These are phyloP conservation scores for Platyscapa corneri DNA, from an alignment of 1,140 invertebrate species.

Conservation along the genomic window DNA sequence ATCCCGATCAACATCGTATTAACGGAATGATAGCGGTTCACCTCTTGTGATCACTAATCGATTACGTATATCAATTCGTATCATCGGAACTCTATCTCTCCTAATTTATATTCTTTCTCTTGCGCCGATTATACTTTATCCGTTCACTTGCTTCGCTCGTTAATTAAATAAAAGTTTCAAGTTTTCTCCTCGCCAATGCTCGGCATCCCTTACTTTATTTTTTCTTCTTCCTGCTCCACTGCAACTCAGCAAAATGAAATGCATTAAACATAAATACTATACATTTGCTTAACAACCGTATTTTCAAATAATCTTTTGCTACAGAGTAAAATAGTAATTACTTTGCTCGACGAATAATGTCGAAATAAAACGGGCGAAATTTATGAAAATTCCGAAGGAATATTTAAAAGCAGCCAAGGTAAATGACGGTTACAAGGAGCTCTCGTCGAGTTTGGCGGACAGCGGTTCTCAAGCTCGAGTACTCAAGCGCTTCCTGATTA, in stretches of 20 bases:
- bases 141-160: background rate
- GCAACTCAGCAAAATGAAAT: slow-evolving; percentile 31
- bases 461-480: slow-evolving; percentile 24
- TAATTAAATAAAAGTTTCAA: slow-evolving; percentile 16
- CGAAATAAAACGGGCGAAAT: slow-evolving; percentile 30
- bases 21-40: slow-evolving; percentile 56
- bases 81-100: slow-evolving; percentile 38
- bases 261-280: slow-evolving; percentile 5
- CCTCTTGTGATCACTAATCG: slow-evolving; percentile 59
- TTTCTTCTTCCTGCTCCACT: too few relatives aligned
- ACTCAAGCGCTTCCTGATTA: slow-evolving; percentile 43
- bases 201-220: background rate
- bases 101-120: slow-evolving; percentile 25
- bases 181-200: slow-evolving; percentile 7
- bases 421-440: slow-evolving; percentile 34
- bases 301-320: background rate
- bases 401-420: slow-evolving; percentile 42
- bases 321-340: slow-evolving; percentile 13
- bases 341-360: slow-evolving; percentile 19
- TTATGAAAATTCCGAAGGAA: slow-evolving; percentile 49
- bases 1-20: slow-evolving; percentile 54
- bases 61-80: slow-evolving; percentile 44
- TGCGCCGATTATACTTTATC: background rate
- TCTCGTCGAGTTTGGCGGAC: slow-evolving; percentile 22
- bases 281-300: background rate